Percentiles rank a stretch among this genome's conserved stretches.
These are phyloP conservation scores for Sarcophaga caerulescens DNA, from an alignment of 2,888 invertebrate genomes.

Conservation along the genomic window DNA sequence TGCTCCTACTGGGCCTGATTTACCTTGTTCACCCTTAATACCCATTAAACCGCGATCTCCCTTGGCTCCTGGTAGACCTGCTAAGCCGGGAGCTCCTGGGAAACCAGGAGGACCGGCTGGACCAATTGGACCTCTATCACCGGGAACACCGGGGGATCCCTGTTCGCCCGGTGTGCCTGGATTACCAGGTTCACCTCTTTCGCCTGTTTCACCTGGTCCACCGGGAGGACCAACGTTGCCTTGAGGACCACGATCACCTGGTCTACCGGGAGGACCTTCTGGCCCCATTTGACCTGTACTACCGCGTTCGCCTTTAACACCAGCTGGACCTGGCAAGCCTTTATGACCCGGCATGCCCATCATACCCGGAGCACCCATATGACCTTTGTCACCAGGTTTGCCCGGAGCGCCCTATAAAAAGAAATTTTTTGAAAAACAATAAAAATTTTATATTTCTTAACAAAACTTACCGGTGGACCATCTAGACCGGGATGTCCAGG, in stretches of 20 bases:
- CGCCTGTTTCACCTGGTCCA: constrained; percentile 90
- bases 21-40: constrained; percentile 88
- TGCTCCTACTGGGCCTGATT: constrained; percentile 83
- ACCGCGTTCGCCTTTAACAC: constrained; percentile 86
- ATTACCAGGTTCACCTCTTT: constrained; percentile 88
- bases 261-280: constrained; percentile 86
- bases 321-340: constrained; percentile 85
- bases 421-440: not conserved
- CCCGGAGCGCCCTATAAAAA: constrained; percentile 83
- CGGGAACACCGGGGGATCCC: constrained; percentile 88
- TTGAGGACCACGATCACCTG: constrained; percentile 89
- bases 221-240: constrained; percentile 89
- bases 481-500: constrained; percentile 82
- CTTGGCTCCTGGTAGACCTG: constrained; percentile 87
- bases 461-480: constrained; percentile 84
- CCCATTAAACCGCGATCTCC: constrained; percentile 88
- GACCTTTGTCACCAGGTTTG: constrained; percentile 88
- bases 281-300: constrained; percentile 86
- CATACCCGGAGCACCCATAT: constrained; percentile 89
- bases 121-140: constrained; percentile 88
- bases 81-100: constrained; percentile 86
- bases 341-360: constrained; percentile 89
- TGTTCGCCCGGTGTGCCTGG: constrained; percentile 87
- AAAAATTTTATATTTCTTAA: not conserved
- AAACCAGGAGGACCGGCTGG: constrained; percentile 87